These are phyloP conservation scores for Glyphotaelius pellucidus DNA, from an alignment of 2,888 invertebrate species.

Conservation along the genomic window DNA sequence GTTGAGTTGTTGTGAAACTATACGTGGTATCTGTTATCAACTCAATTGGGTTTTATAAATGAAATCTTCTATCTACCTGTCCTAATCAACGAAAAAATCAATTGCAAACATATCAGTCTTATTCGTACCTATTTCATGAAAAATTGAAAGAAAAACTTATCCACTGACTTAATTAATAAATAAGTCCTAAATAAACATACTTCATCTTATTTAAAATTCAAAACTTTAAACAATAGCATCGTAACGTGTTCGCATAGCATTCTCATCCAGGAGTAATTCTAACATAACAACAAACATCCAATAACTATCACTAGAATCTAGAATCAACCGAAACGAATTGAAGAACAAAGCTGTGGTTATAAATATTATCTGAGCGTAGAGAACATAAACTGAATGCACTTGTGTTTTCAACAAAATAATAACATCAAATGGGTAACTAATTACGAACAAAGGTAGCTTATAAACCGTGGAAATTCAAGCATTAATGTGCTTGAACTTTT, in stretches of 20 bases:
- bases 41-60: too few species aligned
- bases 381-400: slow-evolving; percentile 21
- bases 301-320: slow-evolving; percentile 12
- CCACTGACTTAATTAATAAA: neutral
- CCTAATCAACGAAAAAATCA: too few species aligned
- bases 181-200: neutral
- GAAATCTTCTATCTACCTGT: too few species aligned
- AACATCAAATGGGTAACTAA: slow-evolving; percentile 34
- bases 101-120: too few species aligned
- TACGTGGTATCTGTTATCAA: too few species aligned
- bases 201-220: neutral
- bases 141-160: too few species aligned
- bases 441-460: slow-evolving; percentile 27
- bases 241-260: neutral
- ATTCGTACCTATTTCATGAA: too few species aligned
- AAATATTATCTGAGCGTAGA: slow-evolving; percentile 21
- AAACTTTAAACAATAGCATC: neutral
- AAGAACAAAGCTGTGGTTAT: slow-evolving; percentile 17
- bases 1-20: too few species aligned
- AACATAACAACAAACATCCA: neutral
- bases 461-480: slow-evolving; percentile 13
- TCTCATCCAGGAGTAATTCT: neutral
- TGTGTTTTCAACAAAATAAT: slow-evolving; percentile 20
- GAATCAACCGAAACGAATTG: slow-evolving; percentile 21
- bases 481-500: neutral